These are phyloP conservation scores for Scaptomyza flava DNA, from an alignment of 2,888 invertebrate species.

Conservation along the genomic window DNA sequence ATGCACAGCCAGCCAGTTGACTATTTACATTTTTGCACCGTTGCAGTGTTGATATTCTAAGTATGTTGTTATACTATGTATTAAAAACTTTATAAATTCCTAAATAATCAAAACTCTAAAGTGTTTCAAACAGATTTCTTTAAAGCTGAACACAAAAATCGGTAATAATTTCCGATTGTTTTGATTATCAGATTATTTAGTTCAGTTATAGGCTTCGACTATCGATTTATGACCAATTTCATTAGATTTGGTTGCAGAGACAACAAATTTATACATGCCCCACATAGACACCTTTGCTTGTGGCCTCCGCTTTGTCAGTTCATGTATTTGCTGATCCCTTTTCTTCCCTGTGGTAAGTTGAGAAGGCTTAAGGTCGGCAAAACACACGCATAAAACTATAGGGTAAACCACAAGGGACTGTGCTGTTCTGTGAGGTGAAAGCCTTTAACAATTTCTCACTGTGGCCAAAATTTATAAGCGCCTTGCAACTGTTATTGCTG, in stretches of 20 bases:
- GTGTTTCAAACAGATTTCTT: neutral
- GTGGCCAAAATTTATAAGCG: conserved; percentile 72
- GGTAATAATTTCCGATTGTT: no score
- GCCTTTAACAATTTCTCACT: conserved; percentile 51
- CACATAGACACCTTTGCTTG: neutral
- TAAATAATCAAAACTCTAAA: neutral
- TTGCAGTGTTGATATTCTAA: no score
- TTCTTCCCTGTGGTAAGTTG: conserved; percentile 17
- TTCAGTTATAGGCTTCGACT: no score
- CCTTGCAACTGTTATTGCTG: conserved; percentile 65
- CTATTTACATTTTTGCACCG: conserved; percentile 13
- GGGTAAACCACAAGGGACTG: conserved; percentile 12
- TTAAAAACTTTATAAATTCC: no score
- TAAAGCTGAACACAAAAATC: neutral
- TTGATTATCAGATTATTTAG: neutral
- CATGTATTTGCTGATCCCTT: conserved; percentile 42
- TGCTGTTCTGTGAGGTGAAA: neutral
- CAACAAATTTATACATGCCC: conserved; percentile 40
- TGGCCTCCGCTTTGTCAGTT: conserved; percentile 35
- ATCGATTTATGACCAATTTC: conserved; percentile 51
- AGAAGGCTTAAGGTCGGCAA: neutral
- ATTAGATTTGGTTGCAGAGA: conserved; percentile 46
- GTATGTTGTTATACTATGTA: no score
- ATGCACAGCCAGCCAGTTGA: conserved; percentile 16
- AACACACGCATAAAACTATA: conserved; percentile 21